phyloP scores from a whole-genome alignment of 2,113 vertebrate genomes.

The Tauraco erythrolophus region DNA sequence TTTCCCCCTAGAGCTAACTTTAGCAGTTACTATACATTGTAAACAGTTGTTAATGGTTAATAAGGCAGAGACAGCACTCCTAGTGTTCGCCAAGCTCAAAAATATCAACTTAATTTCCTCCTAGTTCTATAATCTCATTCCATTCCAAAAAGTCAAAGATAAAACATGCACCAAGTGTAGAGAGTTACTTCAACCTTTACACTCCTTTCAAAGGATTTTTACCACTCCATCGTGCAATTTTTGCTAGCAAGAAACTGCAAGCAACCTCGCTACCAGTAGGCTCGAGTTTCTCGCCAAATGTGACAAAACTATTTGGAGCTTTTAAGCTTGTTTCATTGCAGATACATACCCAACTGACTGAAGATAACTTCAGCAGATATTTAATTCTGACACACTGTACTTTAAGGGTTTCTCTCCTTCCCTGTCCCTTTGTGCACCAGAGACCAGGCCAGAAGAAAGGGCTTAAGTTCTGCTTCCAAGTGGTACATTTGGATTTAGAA shows the following conservation, averaged over 20 bases:
- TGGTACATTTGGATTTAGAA: not conserved
- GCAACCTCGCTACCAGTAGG: not conserved
- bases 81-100: not conserved
- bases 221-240: not conserved
- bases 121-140: not conserved
- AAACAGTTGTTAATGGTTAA: not conserved
- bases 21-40: not conserved
- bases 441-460: not conserved
- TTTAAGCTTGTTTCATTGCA: not conserved
- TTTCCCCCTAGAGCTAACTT: not conserved
- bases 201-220: not conserved
- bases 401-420: not conserved
- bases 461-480: not conserved
- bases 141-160: not conserved
- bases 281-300: not conserved
- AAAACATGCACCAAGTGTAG: not conserved
- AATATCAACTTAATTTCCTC: not conserved
- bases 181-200: not conserved
- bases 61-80: not conserved
- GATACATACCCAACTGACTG: not conserved
- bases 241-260: not conserved
- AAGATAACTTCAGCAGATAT: not conserved
- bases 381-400: not conserved
- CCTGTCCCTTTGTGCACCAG: not conserved
- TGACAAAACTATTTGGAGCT: not conserved